Base-by-base conservation (phyloP, 2,888 invertebrate genomes). In the Didymodactylos carnosus region DNA sequence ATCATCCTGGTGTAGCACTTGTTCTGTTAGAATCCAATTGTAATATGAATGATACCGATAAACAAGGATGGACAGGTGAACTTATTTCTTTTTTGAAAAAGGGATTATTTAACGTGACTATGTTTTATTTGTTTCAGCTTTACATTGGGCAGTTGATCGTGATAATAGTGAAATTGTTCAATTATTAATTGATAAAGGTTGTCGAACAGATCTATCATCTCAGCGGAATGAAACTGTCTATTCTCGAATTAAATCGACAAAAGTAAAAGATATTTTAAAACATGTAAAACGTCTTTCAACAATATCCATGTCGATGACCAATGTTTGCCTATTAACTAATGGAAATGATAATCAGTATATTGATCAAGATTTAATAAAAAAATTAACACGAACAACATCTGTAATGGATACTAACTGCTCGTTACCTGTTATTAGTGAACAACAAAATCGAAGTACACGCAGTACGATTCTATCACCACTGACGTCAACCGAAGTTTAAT, bases 111-210 rank as follows among this genome's bases (percentile, higher is more conserved):
- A 39, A 39, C 14, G 23, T 62, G n/a, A n/a, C n/a, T n/a, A n/a
- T 23, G 14, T 70, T 46, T 49, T 39, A 70, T 69, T 69, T 23
- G 69, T 69, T 69, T 51, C 70, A 1, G 75, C 75, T 35, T 19
- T 75, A 10, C 75, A 75, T 69, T 75, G 75, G 75, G 71, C 72
- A n/a, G 62, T 43, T 23, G 75, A 75, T 46, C 62, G 75, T 27
- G 72, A 75, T 75, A 62, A 75, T 46, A 27, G 53, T 13, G 75
- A 75, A 14, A 39, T 75, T 5, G 75, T 75, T 40, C 71, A 75
- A 75, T 62, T 75, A 49, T 72, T 75, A 40, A 71, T 75, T 39
- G 75, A 75, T 25, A 72, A 70, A 72, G 75, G 75, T 41, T 27
- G 29, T 53, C 53, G 53, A 19, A 53, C 23, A 53, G 53, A 53